Conservation (phyloP, 2,113 vertebrate species). For the Phyllostomus hastatus region DNA sequence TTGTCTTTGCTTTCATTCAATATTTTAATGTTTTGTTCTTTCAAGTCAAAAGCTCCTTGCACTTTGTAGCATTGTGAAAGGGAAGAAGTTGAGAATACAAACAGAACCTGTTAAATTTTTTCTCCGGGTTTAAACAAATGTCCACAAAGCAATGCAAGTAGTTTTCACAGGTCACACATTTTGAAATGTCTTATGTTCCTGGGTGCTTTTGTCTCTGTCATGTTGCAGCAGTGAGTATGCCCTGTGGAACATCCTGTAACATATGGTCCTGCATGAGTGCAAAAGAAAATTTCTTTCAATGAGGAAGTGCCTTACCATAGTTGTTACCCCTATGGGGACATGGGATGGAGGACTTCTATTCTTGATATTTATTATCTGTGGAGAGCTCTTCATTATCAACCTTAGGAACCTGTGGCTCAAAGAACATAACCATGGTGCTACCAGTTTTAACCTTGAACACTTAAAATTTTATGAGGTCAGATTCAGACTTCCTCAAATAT, state of each 20-base stretch:
- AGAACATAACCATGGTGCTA: not conserved
- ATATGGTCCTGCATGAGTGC: not conserved
- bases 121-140: not conserved
- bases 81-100: not conserved
- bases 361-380: not conserved
- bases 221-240: not conserved
- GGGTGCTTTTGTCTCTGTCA: not conserved
- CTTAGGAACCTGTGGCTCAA: not conserved
- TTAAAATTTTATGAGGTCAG: not conserved
- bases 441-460: not conserved
- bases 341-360: slow-evolving; percentile 18
- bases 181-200: not conserved
- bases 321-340: slow-evolving; percentile 18
- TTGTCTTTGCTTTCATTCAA: not conserved
- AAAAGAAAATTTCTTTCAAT: slow-evolving; percentile 40
- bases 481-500: not conserved
- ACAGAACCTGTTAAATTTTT: not conserved
- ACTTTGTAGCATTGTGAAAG: not conserved
- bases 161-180: not conserved
- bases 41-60: not conserved
- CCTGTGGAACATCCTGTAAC: slow-evolving; percentile 12
- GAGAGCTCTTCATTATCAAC: not conserved
- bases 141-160: not conserved
- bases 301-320: not conserved
- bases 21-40: not conserved